Conservation (phyloP, 2,113 vertebrate genomes). For the Lethenteron camtschaticum region DNA sequence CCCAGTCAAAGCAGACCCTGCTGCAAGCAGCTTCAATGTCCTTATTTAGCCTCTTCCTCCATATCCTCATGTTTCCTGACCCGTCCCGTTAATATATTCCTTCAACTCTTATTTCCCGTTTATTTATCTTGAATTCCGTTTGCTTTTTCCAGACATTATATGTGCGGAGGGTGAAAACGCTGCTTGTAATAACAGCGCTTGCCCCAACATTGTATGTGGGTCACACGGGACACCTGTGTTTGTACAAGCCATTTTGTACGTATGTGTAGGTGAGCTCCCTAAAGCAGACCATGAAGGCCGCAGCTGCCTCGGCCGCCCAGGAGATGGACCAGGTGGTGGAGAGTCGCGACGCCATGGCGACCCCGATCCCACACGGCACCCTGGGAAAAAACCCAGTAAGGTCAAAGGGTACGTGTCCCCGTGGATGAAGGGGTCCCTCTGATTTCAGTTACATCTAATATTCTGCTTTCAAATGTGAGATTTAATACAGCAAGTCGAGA, state of each 20-base stretch:
- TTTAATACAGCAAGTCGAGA: too few species aligned
- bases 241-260: conserved; percentile 8
- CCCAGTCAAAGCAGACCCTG: too few species aligned
- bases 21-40: too few species aligned
- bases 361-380: conserved; percentile 35
- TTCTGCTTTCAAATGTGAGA: too few species aligned
- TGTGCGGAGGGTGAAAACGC: neutral
- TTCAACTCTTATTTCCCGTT: too few species aligned
- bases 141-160: neutral
- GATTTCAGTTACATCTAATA: too few species aligned
- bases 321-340: conserved; percentile 35
- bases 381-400: conserved; percentile 50
- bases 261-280: conserved; percentile 32
- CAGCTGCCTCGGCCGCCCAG: conserved; percentile 28
- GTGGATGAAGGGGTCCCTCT: too few species aligned
- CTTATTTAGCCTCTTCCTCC: too few species aligned
- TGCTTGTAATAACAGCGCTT: neutral
- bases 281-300: conserved; percentile 39
- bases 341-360: conserved; percentile 27
- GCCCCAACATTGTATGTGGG: neutral
- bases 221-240: neutral
- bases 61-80: too few species aligned
- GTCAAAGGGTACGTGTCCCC: conserved; percentile 44
- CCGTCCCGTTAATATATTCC: too few species aligned
- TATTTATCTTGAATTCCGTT: neutral